A percentile compares a stretch with the other conserved stretches of the same genome.
Conservation (phyloP, 2,888 invertebrate genomes). For the Alcis repandata region DNA sequence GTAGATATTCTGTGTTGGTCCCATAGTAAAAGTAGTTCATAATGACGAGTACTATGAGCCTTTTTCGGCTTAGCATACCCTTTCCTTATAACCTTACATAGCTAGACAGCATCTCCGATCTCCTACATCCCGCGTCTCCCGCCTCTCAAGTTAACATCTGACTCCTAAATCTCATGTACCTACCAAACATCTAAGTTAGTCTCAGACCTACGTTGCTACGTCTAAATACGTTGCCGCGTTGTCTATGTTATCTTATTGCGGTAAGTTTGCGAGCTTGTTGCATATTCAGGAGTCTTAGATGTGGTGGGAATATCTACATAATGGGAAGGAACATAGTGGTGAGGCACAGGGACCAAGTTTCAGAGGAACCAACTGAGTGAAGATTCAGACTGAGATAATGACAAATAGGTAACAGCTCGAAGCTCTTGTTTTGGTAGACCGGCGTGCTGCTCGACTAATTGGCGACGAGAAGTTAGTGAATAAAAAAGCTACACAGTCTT, state of each 20-base stretch:
- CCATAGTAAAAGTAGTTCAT: too few relatives aligned
- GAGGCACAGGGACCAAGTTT: too few relatives aligned
- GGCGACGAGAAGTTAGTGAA: too few relatives aligned
- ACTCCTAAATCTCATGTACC: slow-evolving; percentile 2
- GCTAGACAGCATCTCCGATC: background rate
- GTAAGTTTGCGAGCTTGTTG: slow-evolving; percentile 21
- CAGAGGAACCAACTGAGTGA: too few relatives aligned
- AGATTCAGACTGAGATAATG: too few relatives aligned
- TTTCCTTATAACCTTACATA: background rate
- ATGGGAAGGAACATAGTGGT: slow-evolving; percentile 3
- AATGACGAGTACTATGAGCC: too few relatives aligned
- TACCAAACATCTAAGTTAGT: slow-evolving; percentile 13
- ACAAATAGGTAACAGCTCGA: too few relatives aligned
- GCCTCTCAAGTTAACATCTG: background rate
- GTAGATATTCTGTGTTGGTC: too few relatives aligned
- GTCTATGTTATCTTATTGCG: slow-evolving; percentile 12
- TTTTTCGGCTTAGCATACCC: too few relatives aligned
- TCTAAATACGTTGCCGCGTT: slow-evolving; percentile 1
- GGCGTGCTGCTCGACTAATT: too few relatives aligned
- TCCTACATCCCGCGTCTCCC: background rate
- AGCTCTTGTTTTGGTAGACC: too few relatives aligned
- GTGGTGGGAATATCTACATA: slow-evolving; percentile 12
- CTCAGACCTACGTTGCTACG: background rate
- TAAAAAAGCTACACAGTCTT: too few relatives aligned
- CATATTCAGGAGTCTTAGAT: slow-evolving; percentile 20